Evolutionary conservation across 1,140 invertebrate genomes (phyloP).

Genomic region (Hypothenemus hampei): DNA sequence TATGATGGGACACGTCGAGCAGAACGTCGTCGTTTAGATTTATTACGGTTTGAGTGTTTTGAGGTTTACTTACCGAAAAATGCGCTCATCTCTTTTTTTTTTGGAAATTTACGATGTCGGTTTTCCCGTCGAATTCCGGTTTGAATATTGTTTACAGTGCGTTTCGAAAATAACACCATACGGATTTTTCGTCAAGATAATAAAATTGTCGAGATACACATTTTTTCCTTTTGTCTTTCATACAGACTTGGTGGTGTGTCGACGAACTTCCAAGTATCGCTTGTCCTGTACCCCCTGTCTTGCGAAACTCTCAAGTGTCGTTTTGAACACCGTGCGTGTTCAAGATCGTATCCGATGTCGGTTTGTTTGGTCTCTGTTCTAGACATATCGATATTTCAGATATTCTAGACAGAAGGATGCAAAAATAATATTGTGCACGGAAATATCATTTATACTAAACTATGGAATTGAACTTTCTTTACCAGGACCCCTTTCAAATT

Average conservation of each 20-base stretch:
- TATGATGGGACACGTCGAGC: constrained; percentile 15
- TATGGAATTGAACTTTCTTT: no score
- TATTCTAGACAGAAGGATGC: no score
- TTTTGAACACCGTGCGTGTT: constrained; percentile 21
- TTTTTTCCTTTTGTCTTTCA: no score
- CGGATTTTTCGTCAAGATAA: no score
- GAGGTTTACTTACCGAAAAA: constrained; percentile 10
- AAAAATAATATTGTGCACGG: neutral
- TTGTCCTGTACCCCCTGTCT: constrained; percentile 12
- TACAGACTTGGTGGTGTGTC: neutral
- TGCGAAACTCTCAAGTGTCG: constrained; percentile 12
- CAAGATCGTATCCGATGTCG: constrained; percentile 20
- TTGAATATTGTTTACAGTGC: no score
- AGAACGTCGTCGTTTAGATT: constrained; percentile 11
- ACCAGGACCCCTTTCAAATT: no score
- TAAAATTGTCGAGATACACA: no score
- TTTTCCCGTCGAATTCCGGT: no score
- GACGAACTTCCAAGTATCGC: constrained; percentile 1
- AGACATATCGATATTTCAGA: constrained; percentile 18
- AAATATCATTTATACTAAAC: no score
- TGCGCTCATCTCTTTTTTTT: no score
- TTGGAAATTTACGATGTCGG: no score
- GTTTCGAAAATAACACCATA: no score
- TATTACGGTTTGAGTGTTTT: constrained; percentile 15
- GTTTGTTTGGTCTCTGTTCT: constrained; percentile 14